Base-by-base conservation (phyloP, 1,140 invertebrate genomes). In the Drosophila parvula region DNA sequence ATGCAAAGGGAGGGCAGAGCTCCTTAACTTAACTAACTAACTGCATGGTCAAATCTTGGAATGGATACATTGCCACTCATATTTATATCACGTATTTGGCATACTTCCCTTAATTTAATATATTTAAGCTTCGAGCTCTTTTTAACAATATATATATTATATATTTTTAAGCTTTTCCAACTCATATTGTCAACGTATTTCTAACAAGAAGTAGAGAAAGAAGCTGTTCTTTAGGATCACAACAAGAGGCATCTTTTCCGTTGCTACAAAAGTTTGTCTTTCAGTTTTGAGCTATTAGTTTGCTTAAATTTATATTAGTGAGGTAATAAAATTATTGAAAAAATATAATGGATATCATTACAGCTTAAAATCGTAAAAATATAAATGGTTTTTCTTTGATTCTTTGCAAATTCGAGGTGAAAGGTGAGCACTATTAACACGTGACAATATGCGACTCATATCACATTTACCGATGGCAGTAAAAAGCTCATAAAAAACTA, bases 11-110 rank as follows among this genome's bases (percentile, higher is more conserved):
- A 18, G 40, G 4, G n/a, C 51, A 55, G 57, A 3, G 34, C 16
- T 50, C 11, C 44, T 57, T 5, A 50, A 50, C 28, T 14, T 14
- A 22, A 45, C 44, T 30, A 12, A 61, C 12, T 36, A 63, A 68
- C 53, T 63, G 27, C 27, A 55, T 16, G 11, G 38, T 59, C 30
- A 30, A 30, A 12, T 45, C 18, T 12, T 2, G 2, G 4, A 3
- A 0, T 43, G 4, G 2, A 12, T 22, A 44, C 4, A 43, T 18
- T 8, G 5, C 5, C 22, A 12, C 11, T 11, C 6, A 7, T 41
- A 41, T 45, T 45, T 45, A 0, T 7, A 7, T 22, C 11, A 10
- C 5, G 3, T 12, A 22, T 44, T 12, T 45, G 12, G 6, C 5
- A 45, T 14, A 27, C 11, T 7, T 12, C 18, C 4, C 0, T 8